Percentiles rank a stretch among this genome's conserved stretches.
Evolutionary conservation across 1,140 invertebrate genomes (phyloP).

Genomic region (Listronotus bonariensis): DNA sequence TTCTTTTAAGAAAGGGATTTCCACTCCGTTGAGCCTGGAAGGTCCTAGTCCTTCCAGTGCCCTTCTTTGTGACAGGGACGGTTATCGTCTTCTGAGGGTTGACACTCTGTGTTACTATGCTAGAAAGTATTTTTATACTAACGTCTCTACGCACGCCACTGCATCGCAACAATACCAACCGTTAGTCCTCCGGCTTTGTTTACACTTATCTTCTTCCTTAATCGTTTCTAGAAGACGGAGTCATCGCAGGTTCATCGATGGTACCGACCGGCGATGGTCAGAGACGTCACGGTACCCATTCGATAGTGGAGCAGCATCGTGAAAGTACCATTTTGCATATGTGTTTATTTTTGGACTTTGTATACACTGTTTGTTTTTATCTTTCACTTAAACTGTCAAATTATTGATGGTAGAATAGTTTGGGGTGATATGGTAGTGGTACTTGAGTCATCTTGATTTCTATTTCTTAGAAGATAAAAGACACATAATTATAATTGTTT

Average conservation of each 20-base stretch:
- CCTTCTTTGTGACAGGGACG: not conserved
- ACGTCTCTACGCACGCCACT: not conserved
- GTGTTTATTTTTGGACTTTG: not conserved
- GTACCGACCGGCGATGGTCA: not conserved
- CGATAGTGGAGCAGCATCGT: conserved; percentile 12
- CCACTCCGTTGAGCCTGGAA: too few relatives aligned
- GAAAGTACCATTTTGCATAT: conserved; percentile 10
- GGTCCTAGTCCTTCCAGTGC: too few relatives aligned
- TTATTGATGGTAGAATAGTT: not conserved
- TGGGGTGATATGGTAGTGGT: not conserved
- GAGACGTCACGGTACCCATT: not conserved
- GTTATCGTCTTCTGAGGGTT: not conserved
- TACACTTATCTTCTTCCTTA: conserved; percentile 15
- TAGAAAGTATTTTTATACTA: too few relatives aligned
- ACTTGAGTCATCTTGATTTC: too few relatives aligned
- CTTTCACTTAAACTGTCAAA: not conserved
- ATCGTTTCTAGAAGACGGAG: conserved; percentile 13
- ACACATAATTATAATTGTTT: too few relatives aligned
- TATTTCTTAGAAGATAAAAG: too few relatives aligned
- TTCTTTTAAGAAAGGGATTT: too few relatives aligned
- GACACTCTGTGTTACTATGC: too few relatives aligned
- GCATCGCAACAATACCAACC: conserved; percentile 2
- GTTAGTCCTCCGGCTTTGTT: conserved; percentile 12
- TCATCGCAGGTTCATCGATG: not conserved
- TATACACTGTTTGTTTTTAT: not conserved